These are phyloP conservation scores for Lobophora halterata DNA, from an alignment of 2,888 invertebrate genomes.

Conservation along the genomic window DNA sequence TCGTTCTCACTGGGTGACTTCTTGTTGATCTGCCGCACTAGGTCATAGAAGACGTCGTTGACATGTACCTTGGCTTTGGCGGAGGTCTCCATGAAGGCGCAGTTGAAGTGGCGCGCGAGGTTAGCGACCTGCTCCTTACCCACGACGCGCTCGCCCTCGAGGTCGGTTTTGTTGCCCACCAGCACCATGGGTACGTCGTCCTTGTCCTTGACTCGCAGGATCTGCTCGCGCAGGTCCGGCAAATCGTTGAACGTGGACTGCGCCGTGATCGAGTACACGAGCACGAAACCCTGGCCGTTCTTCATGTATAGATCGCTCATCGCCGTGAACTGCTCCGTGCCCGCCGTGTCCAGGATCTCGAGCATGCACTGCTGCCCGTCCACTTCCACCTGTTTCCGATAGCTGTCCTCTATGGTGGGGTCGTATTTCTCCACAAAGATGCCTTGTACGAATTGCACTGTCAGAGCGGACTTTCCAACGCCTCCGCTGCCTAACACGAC, in stretches of 20 bases:
- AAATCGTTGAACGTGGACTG: conserved; percentile 99
- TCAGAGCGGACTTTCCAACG: conserved; percentile 99
- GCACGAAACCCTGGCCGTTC: conserved; percentile 99
- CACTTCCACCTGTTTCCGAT: conserved; percentile 99
- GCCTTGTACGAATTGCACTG: conserved; percentile 98
- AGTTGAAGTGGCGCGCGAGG: conserved; percentile 98
- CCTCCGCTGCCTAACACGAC: conserved; percentile 99
- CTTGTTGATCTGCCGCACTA: conserved; percentile 99
- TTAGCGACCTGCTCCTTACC: conserved; percentile 99
- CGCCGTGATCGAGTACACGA: conserved; percentile 99
- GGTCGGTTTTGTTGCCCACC: conserved; percentile 99
- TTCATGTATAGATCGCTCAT: conserved; percentile 99
- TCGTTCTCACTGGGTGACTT: conserved; percentile 97
- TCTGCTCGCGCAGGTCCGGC: conserved; percentile 99
- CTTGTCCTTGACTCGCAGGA: conserved; percentile 98
- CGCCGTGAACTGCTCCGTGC: conserved; percentile 99
- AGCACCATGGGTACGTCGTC: conserved; percentile 99
- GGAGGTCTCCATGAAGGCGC: conserved; percentile 99
- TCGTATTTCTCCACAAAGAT: conserved; percentile 99
- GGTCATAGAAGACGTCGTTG: conserved; percentile 99
- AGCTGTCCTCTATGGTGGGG: conserved; percentile 99
- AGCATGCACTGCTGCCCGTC: conserved; percentile 99
- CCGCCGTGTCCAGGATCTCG: conserved; percentile 99
- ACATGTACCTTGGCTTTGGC: conserved; percentile 99
- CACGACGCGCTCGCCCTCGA: conserved; percentile 99